Evolutionary conservation across 2,797 vertebrate genomes (phyloP).

Genomic region (Pipistrellus pygmaeus): DNA sequence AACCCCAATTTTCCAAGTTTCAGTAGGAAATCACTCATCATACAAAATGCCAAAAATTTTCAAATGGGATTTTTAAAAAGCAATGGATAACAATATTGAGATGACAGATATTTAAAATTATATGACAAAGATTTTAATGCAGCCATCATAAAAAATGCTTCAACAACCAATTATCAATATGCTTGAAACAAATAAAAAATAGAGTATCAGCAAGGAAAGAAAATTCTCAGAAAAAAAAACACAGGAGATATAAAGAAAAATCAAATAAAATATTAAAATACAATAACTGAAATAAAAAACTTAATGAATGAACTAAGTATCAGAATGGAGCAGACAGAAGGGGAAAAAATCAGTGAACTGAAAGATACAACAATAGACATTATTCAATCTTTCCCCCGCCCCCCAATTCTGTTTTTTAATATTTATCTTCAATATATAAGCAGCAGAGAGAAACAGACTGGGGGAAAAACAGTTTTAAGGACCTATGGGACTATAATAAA

Average conservation of each 20-base stretch:
- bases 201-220: neutral
- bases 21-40: neutral
- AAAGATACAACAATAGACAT: neutral
- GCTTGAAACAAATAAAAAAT: neutral
- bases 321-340: neutral
- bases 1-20: neutral
- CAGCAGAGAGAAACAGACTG: neutral
- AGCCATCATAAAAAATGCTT: conserved; percentile 21
- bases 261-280: neutral
- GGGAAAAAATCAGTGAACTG: neutral
- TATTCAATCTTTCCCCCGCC: neutral
- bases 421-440: too few species aligned
- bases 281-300: neutral
- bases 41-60: neutral
- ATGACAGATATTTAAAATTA: conserved; percentile 1
- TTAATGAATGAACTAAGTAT: neutral
- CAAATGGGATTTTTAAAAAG: neutral
- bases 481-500: neutral
- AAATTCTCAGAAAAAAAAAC: neutral
- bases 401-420: too few species aligned
- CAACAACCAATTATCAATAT: neutral
- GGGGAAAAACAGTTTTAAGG: neutral
- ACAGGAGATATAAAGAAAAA: neutral
- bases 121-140: conserved; percentile 13
- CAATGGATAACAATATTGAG: neutral